Percentiles rank a stretch among this genome's conserved stretches.
Evolutionary conservation across 1,140 invertebrate genomes (phyloP).

Genomic region (Episyrphus balteatus): DNA sequence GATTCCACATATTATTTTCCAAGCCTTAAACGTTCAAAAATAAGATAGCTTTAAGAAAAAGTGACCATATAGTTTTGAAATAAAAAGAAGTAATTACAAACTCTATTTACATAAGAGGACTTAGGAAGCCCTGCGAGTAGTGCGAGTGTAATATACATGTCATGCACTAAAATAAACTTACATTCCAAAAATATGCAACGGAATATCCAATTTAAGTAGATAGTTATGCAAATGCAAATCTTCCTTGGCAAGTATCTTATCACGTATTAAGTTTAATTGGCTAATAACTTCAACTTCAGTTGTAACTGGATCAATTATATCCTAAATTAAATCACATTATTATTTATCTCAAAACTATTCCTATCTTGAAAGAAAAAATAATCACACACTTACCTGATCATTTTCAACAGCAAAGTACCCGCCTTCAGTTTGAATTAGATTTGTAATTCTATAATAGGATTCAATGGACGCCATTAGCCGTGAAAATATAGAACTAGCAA

Average conservation of each 20-base stretch:
- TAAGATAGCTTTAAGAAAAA: no score
- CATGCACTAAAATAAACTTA: slow-evolving; percentile 41
- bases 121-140: no score
- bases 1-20: no score
- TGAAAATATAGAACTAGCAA: slow-evolving; percentile 54
- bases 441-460: slow-evolving; percentile 54
- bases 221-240: slow-evolving; percentile 56
- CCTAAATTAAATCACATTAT: no score
- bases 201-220: slow-evolving; percentile 57
- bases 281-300: slow-evolving; percentile 50
- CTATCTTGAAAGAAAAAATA: no score
- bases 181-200: slow-evolving; percentile 73
- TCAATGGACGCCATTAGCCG: slow-evolving; percentile 61
- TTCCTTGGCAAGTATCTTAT: slow-evolving; percentile 51
- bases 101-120: no score
- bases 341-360: no score
- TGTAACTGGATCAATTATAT: neutral
- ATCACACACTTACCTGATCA: no score
- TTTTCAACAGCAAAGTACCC: slow-evolving; percentile 28
- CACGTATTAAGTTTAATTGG: slow-evolving; percentile 57
- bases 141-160: no score
- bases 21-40: no score
- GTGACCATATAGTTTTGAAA: no score
- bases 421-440: slow-evolving; percentile 37
- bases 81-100: no score